Evolutionary conservation across 2,797 vertebrate species (phyloP).

Genomic region (Thalassophryne amazonica): DNA sequence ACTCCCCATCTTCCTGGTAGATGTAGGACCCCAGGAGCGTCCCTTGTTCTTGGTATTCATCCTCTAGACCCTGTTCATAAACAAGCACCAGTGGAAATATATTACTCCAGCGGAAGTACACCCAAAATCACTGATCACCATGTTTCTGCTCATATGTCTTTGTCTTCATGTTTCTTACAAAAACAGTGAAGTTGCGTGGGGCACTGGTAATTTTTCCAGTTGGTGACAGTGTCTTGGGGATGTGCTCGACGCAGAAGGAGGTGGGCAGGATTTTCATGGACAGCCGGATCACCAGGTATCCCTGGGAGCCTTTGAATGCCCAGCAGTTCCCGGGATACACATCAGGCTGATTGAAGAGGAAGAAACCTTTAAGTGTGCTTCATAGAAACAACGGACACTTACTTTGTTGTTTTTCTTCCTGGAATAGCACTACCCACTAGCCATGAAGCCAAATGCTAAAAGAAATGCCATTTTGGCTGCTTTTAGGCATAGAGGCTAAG

Average conservation of each 20-base stretch:
- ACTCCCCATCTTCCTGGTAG: conserved; percentile 88
- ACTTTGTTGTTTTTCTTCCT: too few relatives aligned
- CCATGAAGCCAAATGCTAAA: too few relatives aligned
- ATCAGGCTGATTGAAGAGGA: conserved; percentile 80
- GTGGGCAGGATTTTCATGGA: conserved; percentile 85
- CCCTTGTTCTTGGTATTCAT: conserved; percentile 91
- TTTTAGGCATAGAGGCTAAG: too few relatives aligned
- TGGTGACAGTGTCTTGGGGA: conserved; percentile 89
- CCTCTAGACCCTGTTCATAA: conserved; percentile 84
- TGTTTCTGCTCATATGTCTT: not conserved
- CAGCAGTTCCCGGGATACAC: conserved; percentile 97
- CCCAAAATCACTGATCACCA: not conserved
- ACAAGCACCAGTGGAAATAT: not conserved
- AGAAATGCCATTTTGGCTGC: too few relatives aligned
- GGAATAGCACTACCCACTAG: too few relatives aligned
- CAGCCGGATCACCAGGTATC: conserved; percentile 90
- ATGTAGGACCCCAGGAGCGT: conserved; percentile 83
- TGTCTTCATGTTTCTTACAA: conserved; percentile 74
- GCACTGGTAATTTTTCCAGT: conserved; percentile 91
- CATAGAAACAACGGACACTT: not conserved
- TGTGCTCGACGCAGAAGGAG: conserved; percentile 90
- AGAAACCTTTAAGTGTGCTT: not conserved
- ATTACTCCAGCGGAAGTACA: too few relatives aligned
- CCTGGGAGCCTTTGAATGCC: conserved; percentile 94
- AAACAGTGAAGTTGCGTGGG: conserved; percentile 87